phyloP scores from a whole-genome alignment of 2,797 vertebrate genomes.

The Rhabdophis nuchalis region DNA sequence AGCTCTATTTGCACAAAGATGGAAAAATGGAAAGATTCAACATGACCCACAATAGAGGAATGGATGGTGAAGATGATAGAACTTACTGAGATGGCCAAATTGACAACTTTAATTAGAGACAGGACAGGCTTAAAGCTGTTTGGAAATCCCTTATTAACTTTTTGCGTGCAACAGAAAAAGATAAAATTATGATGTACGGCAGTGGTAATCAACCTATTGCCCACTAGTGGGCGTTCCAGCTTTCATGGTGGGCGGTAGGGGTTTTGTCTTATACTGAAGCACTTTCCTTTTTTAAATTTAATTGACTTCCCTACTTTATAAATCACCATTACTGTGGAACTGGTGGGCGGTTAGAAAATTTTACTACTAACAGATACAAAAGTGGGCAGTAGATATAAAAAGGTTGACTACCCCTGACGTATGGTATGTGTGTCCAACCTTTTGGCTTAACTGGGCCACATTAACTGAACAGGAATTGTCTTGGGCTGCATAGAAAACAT shows the following conservation, averaged over 20 bases:
- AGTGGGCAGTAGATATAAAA: too few species aligned
- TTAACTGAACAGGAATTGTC: neutral
- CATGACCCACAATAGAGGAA: neutral
- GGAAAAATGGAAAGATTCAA: neutral
- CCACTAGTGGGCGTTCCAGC: too few species aligned
- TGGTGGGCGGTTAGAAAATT: too few species aligned
- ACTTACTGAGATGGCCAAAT: neutral
- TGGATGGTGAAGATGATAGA: neutral
- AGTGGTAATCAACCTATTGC: too few species aligned
- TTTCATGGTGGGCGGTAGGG: too few species aligned
- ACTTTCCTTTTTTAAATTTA: too few species aligned
- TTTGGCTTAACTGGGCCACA: neutral
- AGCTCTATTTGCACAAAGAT: too few species aligned
- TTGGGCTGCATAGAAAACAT: neutral
- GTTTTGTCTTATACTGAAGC: too few species aligned
- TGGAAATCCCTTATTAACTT: neutral
- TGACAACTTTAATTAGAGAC: neutral
- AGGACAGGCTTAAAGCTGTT: neutral
- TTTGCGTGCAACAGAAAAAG: neutral
- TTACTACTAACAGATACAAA: too few species aligned
- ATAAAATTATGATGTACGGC: neutral
- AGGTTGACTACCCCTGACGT: too few species aligned
- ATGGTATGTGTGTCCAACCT: neutral
- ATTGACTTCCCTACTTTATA: too few species aligned
- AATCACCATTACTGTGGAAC: too few species aligned